phyloP scores from a whole-genome alignment of 2,888 invertebrate genomes.

The Ferdinandea cuprea region DNA sequence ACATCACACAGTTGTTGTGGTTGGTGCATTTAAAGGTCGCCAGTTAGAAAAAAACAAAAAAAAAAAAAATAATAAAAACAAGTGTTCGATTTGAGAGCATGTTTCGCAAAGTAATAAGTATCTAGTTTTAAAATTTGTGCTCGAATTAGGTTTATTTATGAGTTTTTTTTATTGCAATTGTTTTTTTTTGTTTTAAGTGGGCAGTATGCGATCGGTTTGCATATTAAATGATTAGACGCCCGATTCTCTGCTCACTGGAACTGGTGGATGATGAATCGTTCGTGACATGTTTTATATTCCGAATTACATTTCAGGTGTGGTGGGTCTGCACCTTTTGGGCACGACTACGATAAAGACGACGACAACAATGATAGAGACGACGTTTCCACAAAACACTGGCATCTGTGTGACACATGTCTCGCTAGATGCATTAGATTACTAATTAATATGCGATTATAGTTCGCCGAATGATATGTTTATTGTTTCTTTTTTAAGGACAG shows the following conservation, averaged over 20 bases:
- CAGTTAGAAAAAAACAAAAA: slow-evolving; percentile 18
- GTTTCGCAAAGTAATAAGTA: slow-evolving; percentile 13
- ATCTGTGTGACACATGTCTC: slow-evolving; percentile 56
- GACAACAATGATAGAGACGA: slow-evolving; percentile 29
- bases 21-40: slow-evolving; percentile 59
- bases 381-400: slow-evolving; percentile 51
- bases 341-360: slow-evolving; percentile 35
- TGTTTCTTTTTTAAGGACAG: slow-evolving; percentile 41
- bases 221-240: slow-evolving; percentile 50
- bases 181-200: slow-evolving; percentile 15
- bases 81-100: slow-evolving; percentile 46
- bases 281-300: slow-evolving; percentile 62
- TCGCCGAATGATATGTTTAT: slow-evolving; percentile 57
- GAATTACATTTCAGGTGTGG: slow-evolving; percentile 66
- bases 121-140: slow-evolving; percentile 41
- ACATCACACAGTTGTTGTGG: slow-evolving; percentile 33
- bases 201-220: slow-evolving; percentile 35
- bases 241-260: slow-evolving; percentile 24
- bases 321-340: slow-evolving; percentile 64
- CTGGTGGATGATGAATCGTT: slow-evolving; percentile 58
- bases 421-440: slow-evolving; percentile 51
- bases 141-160: slow-evolving; percentile 37
- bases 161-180: slow-evolving; percentile 8
- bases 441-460: slow-evolving; percentile 62
- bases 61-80: slow-evolving; percentile 20